Evolutionary conservation across 2,888 invertebrate species (phyloP), one percentile per base, ranked within the genome.

Genomic region (Mantis religiosa): DNA sequence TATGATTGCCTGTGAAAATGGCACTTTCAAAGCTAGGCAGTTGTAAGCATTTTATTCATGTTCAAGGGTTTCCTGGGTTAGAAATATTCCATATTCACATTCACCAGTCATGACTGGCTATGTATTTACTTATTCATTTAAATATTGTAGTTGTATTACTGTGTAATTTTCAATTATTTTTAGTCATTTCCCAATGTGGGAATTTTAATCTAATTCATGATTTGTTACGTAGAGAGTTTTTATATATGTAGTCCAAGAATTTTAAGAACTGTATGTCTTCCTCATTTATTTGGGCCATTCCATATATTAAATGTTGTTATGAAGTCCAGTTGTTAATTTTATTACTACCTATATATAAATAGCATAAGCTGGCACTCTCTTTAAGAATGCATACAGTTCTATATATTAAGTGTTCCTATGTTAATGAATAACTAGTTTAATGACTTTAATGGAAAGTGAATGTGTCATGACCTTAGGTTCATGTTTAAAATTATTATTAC

Each of bases 211-310:
- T 88, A 82, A 88, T 81, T 84, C 87, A 90, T 89, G 87, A 88
- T 89, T 89, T 90, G 90, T 90, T 89, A 90, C 85, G 88, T 90
- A 90, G 90, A 89, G 89, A 90, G 89, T 89, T 89, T 89, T 89
- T 90, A 89, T 89, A 90, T 88, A 88, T 89, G 90, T 90, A 90
- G 89, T 90, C 89, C 71, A 89, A 88, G 86, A 82, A 81, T 87
- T 88, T 82, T 88, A 88, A 90, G 90, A 89, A 90, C 90, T 91
- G 90, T 90, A 88, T 90, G 90, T 90, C 89, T 90, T 91, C 90
- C 89, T 90, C 71, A 87, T 87, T 89, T 90, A 89, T 84, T 87
- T 85, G 89, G 89, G 89, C 89, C 86, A 87, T 88, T 89, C 89
- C 88, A 87, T 88, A 71, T 27, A n/a, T 87, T 14, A 81, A 71